Percentiles rank a stretch among this genome's conserved stretches.
Conservation (phyloP, 2,888 invertebrate species). For the Rhingia rostrata region DNA sequence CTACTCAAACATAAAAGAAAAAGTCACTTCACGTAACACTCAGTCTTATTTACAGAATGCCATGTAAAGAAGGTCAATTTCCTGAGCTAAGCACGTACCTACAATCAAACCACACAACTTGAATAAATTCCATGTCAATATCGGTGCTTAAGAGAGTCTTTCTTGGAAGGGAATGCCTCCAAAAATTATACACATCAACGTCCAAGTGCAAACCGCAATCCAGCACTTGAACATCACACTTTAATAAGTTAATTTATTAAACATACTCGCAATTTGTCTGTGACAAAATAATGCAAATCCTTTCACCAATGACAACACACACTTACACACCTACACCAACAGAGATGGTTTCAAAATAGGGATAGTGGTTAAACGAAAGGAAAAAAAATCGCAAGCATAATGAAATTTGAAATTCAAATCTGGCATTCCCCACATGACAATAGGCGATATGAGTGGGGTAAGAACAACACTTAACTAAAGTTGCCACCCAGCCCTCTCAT, state of each 20-base stretch:
- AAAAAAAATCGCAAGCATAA: conserved; percentile 25
- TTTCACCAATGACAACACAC: conserved; percentile 40
- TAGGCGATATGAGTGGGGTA: too few relatives aligned
- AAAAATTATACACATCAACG: not conserved
- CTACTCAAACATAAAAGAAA: not conserved
- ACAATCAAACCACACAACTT: conserved; percentile 26
- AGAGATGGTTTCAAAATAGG: not conserved
- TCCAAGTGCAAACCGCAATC: conserved; percentile 10
- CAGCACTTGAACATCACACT: not conserved
- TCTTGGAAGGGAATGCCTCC: not conserved
- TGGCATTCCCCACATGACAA: too few relatives aligned
- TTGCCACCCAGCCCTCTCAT: not conserved
- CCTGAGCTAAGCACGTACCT: not conserved
- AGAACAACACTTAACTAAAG: not conserved
- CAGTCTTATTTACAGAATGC: not conserved
- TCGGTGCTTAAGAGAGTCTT: not conserved
- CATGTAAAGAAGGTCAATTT: not conserved
- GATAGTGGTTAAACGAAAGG: conserved; percentile 2
- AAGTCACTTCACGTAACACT: not conserved
- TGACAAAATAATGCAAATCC: conserved; percentile 48
- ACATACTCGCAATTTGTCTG: conserved; percentile 26
- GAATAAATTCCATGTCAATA: conserved; percentile 17
- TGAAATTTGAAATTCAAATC: conserved; percentile 64
- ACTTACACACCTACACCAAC: not conserved
- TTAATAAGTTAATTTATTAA: conserved; percentile 24